phyloP scores from a whole-genome alignment of 2,888 invertebrate species.

The Hirtodrosophila cameraria region DNA sequence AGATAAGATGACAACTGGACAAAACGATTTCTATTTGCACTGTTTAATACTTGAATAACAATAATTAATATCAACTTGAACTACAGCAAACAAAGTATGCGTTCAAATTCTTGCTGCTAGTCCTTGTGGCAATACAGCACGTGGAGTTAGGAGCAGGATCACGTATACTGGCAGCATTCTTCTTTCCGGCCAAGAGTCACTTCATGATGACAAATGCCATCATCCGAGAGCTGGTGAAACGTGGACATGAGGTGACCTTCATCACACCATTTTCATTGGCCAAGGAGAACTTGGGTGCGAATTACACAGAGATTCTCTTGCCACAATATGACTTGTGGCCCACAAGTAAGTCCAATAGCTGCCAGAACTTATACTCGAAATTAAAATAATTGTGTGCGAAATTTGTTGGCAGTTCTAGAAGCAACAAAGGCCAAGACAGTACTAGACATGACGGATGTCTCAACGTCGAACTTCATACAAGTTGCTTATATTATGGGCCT shows the following conservation, averaged over 20 bases:
- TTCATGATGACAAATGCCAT: conserved; percentile 83
- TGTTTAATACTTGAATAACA: no score
- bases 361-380: rapidly evolving
- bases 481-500: conserved; percentile 58
- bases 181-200: conserved; percentile 84
- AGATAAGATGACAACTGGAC: no score
- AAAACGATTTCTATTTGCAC: no score
- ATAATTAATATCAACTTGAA: no score
- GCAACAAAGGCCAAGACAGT: conserved; percentile 36
- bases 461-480: conserved; percentile 33
- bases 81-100: no score
- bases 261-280: conserved; percentile 70
- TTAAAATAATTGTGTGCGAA: background rate
- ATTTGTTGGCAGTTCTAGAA: conserved; percentile 42
- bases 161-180: conserved; percentile 83
- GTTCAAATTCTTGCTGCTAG: conserved; percentile 35
- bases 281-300: conserved; percentile 63
- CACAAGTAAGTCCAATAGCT: conserved; percentile 43
- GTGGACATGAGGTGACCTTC: conserved; percentile 84
- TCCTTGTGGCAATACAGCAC: conserved; percentile 53
- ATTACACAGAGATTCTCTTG: conserved; percentile 75
- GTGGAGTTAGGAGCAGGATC: conserved; percentile 52
- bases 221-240: conserved; percentile 82
- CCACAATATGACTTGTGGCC: conserved; percentile 68
- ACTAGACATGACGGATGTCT: conserved; percentile 62